Evolutionary conservation across 2,888 invertebrate genomes (phyloP), one percentile per base, ranked within the genome.

Genomic region (Lasioglossum oenotherae): DNA sequence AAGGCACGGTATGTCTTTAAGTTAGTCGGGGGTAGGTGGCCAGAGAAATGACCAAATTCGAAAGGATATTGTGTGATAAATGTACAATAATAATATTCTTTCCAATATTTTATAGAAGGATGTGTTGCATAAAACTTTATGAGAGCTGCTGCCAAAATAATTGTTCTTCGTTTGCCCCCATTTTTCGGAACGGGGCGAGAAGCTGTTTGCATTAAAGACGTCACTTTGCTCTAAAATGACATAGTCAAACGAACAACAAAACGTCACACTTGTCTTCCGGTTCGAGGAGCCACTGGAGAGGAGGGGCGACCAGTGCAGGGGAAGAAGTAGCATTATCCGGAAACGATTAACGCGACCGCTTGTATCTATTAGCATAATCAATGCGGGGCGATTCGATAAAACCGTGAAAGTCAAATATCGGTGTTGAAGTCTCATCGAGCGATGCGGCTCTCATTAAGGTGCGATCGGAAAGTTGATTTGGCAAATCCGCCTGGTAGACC

Each of bases 351-450:
- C 76, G 76, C 23, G 67, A 31, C 76, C 79, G 76, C 69, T 78
- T 77, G 86, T 86, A 84, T 82, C 86, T 84, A 88, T 90, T 83
- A 84, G 84, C 88, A 86, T 85, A 86, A 90, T 84, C 79, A 84
- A 84, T 71, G 49, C 41, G 60, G 67, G 75, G 78, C 71, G 80
- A 73, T 72, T 53, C 49, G 79, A 57, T 77, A 85, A 86, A 81
- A 74, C 74, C 74, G 83, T 71, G 83, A 81, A 75, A 78, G 78
- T 74, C 83, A 76, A 75, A 73, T 86, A 86, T 88, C 88, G 88
- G 78, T 71, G 77, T 83, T 82, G 82, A 78, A 78, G 57, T 86
- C 86, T 89, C 71, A 83, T 76, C 49, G 46, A 4, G 74, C 82
- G 82, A 90, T 77, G 60, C 77, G 83, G 71, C 80, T 71, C 72